phyloP scores from a whole-genome alignment of 2,797 vertebrate genomes.

The Coregonus ussuriensis region DNA sequence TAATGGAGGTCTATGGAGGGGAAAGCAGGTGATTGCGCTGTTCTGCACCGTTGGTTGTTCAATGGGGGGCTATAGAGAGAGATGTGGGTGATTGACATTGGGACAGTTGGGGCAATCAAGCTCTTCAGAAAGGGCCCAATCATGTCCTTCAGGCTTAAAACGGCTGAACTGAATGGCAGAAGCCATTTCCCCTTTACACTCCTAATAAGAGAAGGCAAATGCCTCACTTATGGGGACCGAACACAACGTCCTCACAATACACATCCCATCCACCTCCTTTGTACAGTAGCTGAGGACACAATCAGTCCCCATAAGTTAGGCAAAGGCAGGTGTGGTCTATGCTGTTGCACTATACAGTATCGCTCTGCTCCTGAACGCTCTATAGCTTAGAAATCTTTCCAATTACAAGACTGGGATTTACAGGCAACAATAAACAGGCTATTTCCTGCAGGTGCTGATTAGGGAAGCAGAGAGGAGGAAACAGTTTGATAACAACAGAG shows the following conservation, averaged over 20 bases:
- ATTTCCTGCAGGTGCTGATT: slow-evolving; percentile 59
- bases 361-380: slow-evolving; percentile 49
- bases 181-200: slow-evolving; percentile 5
- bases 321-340: slow-evolving; percentile 51
- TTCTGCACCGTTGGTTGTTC: neutral
- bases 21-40: slow-evolving; percentile 55
- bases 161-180: neutral
- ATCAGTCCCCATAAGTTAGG: too few species aligned
- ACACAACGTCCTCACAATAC: neutral
- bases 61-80: neutral
- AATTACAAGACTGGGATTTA: slow-evolving; percentile 56
- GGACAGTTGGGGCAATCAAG: neutral
- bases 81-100: neutral
- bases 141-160: slow-evolving; percentile 9
- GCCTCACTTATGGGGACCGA: slow-evolving; percentile 13
- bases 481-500: slow-evolving; percentile 4
- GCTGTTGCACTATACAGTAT: slow-evolving; percentile 24
- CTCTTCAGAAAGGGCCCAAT: slow-evolving; percentile 1
- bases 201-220: slow-evolving; percentile 42
- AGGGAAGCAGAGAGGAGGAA: slow-evolving; percentile 4
- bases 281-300: neutral
- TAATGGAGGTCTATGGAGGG: slow-evolving; percentile 49
- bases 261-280: neutral
- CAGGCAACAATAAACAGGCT: slow-evolving; percentile 44
- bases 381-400: slow-evolving; percentile 52